phyloP scores from a whole-genome alignment of 2,797 vertebrate species.

The Oreochromis grahami region DNA sequence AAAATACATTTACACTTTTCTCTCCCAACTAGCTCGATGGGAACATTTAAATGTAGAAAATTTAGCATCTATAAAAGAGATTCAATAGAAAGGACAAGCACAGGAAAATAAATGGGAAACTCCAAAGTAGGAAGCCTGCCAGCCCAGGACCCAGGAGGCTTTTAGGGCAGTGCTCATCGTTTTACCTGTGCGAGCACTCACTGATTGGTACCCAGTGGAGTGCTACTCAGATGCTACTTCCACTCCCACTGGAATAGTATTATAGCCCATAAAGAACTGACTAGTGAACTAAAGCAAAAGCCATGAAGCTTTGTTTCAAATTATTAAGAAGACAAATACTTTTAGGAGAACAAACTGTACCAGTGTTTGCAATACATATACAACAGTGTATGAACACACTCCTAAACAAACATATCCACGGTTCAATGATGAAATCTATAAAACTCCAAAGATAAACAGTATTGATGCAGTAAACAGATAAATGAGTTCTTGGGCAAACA shows the following conservation, averaged over 20 bases:
- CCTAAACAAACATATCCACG: background rate
- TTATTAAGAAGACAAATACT: conserved; percentile 33
- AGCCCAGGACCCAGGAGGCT: conserved; percentile 2
- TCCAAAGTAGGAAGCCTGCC: conserved; percentile 10
- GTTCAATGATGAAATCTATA: conserved; percentile 17
- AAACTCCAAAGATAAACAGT: background rate
- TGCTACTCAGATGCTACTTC: conserved; percentile 9
- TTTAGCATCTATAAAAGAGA: background rate
- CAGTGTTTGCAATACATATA: background rate
- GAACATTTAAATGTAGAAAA: background rate
- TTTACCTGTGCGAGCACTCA: conserved; percentile 27
- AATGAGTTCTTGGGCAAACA: conserved; percentile 11
- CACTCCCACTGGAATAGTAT: conserved; percentile 7
- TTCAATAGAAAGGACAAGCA: conserved; percentile 18
- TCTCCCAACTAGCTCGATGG: background rate
- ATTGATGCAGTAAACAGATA: conserved; percentile 34
- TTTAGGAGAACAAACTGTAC: background rate
- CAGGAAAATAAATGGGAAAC: conserved; percentile 34
- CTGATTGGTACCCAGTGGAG: conserved; percentile 38
- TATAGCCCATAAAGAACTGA: conserved; percentile 21
- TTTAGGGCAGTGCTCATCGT: conserved; percentile 35
- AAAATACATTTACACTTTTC: background rate
- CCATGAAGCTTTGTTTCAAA: conserved; percentile 1
- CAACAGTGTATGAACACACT: background rate
- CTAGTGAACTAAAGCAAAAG: conserved; percentile 6